Conservation (phyloP, 2,113 vertebrate species). For the Pristiophorus japonicus region DNA sequence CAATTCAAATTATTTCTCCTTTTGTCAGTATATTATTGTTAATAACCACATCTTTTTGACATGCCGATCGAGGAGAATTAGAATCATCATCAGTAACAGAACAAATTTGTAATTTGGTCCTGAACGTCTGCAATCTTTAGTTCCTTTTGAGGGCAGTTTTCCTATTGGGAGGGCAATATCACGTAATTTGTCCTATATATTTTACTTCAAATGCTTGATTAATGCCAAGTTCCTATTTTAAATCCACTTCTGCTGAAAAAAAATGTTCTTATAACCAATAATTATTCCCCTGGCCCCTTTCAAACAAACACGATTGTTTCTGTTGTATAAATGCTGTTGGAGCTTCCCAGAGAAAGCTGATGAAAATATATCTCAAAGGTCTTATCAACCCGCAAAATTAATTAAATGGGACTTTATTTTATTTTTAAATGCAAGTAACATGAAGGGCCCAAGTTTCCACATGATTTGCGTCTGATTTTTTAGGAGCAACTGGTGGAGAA, state of each 20-base stretch:
- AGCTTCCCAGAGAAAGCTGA: background rate
- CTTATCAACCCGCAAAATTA: background rate
- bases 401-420: background rate
- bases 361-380: background rate
- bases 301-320: background rate
- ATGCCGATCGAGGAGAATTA: background rate
- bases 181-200: background rate
- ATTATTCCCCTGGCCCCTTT: background rate
- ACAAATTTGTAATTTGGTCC: background rate
- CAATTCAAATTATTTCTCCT: background rate
- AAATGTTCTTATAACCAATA: background rate
- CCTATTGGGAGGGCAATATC: background rate
- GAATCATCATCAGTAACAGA: background rate
- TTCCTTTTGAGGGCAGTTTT: background rate
- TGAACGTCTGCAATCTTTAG: background rate
- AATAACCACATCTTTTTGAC: background rate
- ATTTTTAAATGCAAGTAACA: background rate
- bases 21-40: background rate
- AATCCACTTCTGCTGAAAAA: background rate
- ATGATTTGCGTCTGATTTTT: too few relatives aligned
- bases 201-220: slow-evolving; percentile 16
- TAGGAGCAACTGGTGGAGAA: too few relatives aligned
- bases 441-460: too few relatives aligned
- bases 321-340: background rate
- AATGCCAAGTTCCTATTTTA: background rate